phyloP scores from a whole-genome alignment of 2,113 vertebrate species.

The Sterrhoptilus dennistouni region DNA sequence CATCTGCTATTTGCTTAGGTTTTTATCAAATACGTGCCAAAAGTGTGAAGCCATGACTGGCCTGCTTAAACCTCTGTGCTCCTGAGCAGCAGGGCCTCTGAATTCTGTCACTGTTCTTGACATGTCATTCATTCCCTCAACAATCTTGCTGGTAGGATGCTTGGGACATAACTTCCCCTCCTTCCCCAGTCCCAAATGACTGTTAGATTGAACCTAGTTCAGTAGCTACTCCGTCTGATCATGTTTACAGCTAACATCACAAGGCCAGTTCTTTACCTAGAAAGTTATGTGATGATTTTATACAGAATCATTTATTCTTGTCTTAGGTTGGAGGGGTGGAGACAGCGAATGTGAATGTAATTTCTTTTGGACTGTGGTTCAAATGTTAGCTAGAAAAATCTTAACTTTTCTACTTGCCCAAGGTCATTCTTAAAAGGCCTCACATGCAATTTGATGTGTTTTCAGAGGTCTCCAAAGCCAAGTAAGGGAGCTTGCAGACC shows the following conservation, averaged over 20 bases:
- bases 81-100: background rate
- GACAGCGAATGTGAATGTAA: background rate
- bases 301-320: background rate
- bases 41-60: background rate
- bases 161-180: background rate
- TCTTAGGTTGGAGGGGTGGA: background rate
- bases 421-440: background rate
- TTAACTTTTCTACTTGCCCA: background rate
- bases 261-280: background rate
- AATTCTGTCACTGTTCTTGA: background rate
- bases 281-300: background rate
- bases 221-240: background rate
- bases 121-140: accelerated
- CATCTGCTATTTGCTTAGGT: background rate
- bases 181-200: background rate
- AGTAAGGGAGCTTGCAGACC: background rate
- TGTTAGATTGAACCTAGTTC: background rate
- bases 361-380: background rate
- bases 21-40: background rate
- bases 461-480: background rate
- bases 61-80: background rate
- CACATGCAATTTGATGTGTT: background rate
- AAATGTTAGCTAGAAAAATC: background rate
- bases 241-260: background rate
- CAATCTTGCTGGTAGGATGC: accelerated